Evolutionary conservation across 2,888 invertebrate species (phyloP), one percentile per base, ranked within the genome.

Genomic region (Argyresthia goedartella): DNA sequence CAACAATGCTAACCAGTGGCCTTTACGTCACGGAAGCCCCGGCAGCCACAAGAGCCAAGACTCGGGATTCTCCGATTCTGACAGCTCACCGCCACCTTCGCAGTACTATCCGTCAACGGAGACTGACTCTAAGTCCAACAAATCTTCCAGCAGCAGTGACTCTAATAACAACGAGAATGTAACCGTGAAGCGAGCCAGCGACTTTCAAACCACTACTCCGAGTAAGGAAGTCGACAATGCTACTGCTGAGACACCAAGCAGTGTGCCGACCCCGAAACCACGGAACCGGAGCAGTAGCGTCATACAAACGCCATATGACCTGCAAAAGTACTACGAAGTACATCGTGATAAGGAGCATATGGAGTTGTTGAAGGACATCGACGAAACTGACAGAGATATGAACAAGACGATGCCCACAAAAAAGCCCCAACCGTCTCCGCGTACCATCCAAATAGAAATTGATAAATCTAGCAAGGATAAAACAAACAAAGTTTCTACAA

Each of bases 21-120:
- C 85, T 36, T 70, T 82, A 33, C 72, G 87, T 16, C 86, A 80
- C 55, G 88, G 82, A 64, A 89, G 86, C 66, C 89, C 81, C 58
- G 90, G 77, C 34, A 92, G 92, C 69, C 92, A 92, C 57, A 91
- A 92, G 56, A 93, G 93, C 65, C 92, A 93, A 73, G 93, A 93
- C 73, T 94, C 93, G 0, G 94, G 94, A 1, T 94, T 94, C 73
- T 93, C 93, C 0, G 94, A 94, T 65, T 92, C 93, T 0, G 93
- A 93, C 63, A 89, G 88, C 60, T 91, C 91, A 1, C 88, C 89
- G n/a, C 86, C 87, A 0, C 73, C 71, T 3, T 81, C 82, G 1
- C 81, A 86, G 57, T 81, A 84, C 59, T 82, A 81, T 58, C 71
- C 69, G 3, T 69, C 78, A 1, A 73, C 78, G 9, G 78, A 79